Evolutionary conservation across 2,113 vertebrate species (phyloP), one percentile per base, ranked within the genome.

Genomic region (Papio anubis): DNA sequence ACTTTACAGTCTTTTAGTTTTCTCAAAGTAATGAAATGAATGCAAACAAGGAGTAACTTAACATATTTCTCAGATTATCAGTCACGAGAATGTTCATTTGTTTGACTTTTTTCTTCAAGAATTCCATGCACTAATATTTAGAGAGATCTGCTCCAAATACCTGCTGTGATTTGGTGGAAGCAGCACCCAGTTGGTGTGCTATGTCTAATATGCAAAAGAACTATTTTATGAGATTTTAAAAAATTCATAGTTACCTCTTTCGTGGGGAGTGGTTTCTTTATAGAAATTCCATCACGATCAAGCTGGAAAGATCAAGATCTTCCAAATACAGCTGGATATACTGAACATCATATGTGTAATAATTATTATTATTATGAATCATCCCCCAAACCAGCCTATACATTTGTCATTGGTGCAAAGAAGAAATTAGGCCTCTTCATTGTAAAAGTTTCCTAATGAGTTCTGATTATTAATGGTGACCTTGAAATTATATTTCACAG

Each of bases 381-480:
- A 70, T 57, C n/a, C 50, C n/a, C 57, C 27, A 97, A 30, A 57
- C 55, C 43, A 90, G 72, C 66, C 64, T 80, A 8, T 45, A 70
- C 43, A 25, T 72, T 23, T 80, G 43, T 80, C 35, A 72, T 10
- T n/a, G 21, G 21, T 88, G 27, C 21, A 61, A 90, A 90, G 40
- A 7, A 91, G 50, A 88, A 81, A 82, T 45, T 57, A 45, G 18
- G 13, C 13, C 27, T 70, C 16, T 20, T 20, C 25, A 72, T 23
- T 82, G 59, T 88, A 61, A 38, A 25, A 30, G 10, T 23, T 81
- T n/a, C 38, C 38, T 4, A 13, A 9, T 23, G 38, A 40, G 5
- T 25, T 93, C 7, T 92, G 84, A 97, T 13, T 88, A 90, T 91
- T 95, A 79, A 97, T 78, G 93, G 8, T n/a, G 30, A 48, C 92